These are phyloP conservation scores for Gyps fulvus DNA, from an alignment of 2,113 vertebrate genomes.

Conservation along the genomic window DNA sequence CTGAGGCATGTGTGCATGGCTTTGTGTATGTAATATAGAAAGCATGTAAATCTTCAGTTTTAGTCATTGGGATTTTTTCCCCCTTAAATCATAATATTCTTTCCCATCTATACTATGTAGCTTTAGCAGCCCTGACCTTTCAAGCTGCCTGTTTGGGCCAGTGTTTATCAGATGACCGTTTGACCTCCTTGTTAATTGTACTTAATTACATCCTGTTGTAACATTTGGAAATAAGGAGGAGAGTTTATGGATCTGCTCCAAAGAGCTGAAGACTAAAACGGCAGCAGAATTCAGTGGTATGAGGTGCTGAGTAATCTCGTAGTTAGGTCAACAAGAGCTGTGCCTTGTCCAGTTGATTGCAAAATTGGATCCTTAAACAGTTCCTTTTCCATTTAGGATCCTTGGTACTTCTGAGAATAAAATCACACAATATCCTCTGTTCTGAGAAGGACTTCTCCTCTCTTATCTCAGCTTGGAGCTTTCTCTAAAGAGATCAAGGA, in stretches of 20 bases:
- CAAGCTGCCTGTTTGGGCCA: conserved; percentile 46
- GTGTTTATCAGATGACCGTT: conserved; percentile 84
- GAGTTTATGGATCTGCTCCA: conserved; percentile 37
- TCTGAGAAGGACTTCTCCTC: neutral
- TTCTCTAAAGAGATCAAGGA: neutral
- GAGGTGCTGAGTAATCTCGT: neutral
- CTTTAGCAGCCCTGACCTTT: conserved; percentile 78
- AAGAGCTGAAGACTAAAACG: neutral
- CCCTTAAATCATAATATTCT: conserved; percentile 44
- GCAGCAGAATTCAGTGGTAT: neutral
- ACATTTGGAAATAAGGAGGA: conserved; percentile 75
- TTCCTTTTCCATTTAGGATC: neutral
- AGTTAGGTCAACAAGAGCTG: neutral
- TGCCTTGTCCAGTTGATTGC: neutral
- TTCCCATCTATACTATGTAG: conserved; percentile 52
- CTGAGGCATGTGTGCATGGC: neutral
- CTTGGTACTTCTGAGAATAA: neutral
- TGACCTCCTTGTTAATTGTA: conserved; percentile 85
- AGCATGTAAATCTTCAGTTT: conserved; percentile 31
- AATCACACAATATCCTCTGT: neutral
- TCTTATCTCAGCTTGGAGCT: neutral
- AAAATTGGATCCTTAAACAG: neutral
- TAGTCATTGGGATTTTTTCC: conserved; percentile 21
- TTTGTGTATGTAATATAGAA: conserved; percentile 7
- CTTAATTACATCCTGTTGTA: conserved; percentile 87